Base-by-base conservation (phyloP, 2,797 vertebrate genomes). In the Periparus ater region DNA sequence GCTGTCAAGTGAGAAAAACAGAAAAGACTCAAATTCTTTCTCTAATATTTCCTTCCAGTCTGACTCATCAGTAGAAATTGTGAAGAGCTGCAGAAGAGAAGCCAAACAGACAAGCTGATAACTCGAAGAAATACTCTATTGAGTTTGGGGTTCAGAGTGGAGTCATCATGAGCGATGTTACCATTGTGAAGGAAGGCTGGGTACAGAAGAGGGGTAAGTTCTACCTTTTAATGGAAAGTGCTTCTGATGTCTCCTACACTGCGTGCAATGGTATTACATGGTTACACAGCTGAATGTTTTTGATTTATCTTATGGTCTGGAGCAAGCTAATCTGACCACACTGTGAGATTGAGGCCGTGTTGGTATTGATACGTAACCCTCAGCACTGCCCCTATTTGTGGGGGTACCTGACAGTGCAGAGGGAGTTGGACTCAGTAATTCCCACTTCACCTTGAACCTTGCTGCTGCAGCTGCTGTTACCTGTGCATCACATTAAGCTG, bases 161-260 rank as follows among this genome's bases (percentile, higher is more conserved):
- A 98, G 99, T 98, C 99, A 99, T 98, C 99, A 99, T 99, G 99
- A 99, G 98, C 98, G 99, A 99, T 99, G 99, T 99, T 98, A 99
- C 99, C 98, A 98, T 99, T 98, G 99, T 99, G 98, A 99, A 99
- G 98, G 99, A 99, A 99, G 99, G 99, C 97, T 99, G 99, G 99
- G 99, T 99, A 97, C 99, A 99, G 98, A 99, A 99, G 98, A 99
- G 99, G 98, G 99, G 99, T 99, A 97, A 99, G 99, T 98, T 97
- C 89, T 86, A 8, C 34, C 34, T 85, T 88, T 74, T 50, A 86
- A 45, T 60, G 36, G 36, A 34, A 77, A 83, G 32, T 73, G 38
- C 5, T 81, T 97, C 40, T 81, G 57, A 10, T 1, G 2, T 85
- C 13, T 61, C 0, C 0, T 74, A 10, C 1, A 1, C 36, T 42